Base-by-base conservation (phyloP, 2,113 vertebrate genomes). In the Entosphenus tridentatus region DNA sequence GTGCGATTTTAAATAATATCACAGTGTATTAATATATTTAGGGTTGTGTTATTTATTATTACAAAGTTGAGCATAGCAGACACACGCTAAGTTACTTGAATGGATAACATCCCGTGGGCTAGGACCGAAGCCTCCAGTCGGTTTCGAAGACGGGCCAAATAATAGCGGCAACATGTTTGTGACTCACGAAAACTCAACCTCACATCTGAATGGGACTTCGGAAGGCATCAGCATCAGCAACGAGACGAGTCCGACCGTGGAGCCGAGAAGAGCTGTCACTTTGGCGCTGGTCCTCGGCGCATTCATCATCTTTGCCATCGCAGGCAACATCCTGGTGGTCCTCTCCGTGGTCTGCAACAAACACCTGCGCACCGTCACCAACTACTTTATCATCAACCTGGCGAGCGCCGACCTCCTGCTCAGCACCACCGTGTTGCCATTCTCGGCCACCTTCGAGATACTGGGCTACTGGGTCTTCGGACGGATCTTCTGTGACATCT, bases 301-400 rank as follows among this genome's bases (percentile, higher is more conserved):
- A 56, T 96, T 98, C 74, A 95, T 97, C 72, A 73, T 89, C 74
- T 81, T 83, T 2, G 89, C 93, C 1, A 88, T 96, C 55, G 83
- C 85, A n/a, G 93, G 93, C 56, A 98, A 98, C 81, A 85, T 97
- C 74, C 74, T 98, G 56, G 93, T 98, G 55, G 95, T 98, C 73
- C 83, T 98, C 7, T 96, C 93, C 0, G 93, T 97, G 74, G 78
- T 86, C 70, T 97, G 91, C 79, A 96, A 98, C 74, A 83, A 81
- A 74, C 93, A 96, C 69, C 73, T 98, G 72, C 89, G 92, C 77
- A 98, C 92, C 0, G 91, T 95, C 72, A 97, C 93, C 67, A 98
- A 98, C 80, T 93, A 90, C 75, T 98, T 98, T 71, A 97, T 98
- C 1, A 87, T 97, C 56, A 98, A 98, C 81, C 73, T 98, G 72